Percentiles rank a stretch among this genome's conserved stretches.
phyloP scores from a whole-genome alignment of 2,888 invertebrate genomes.

The Alsophila aescularia region DNA sequence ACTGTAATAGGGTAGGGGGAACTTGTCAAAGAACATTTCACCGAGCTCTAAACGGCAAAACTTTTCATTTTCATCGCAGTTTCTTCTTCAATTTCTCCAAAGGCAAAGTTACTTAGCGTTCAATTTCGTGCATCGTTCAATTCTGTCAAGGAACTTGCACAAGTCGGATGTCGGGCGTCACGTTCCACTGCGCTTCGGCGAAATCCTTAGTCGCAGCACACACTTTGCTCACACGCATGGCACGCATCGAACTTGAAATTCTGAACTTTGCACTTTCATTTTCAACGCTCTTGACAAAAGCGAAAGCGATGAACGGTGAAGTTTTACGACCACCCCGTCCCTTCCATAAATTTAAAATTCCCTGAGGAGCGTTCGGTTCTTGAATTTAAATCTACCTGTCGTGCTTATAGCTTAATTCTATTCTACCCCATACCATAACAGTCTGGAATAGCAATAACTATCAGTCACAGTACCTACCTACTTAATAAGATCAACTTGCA shows the following conservation, averaged over 20 bases:
- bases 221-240: constrained; percentile 44
- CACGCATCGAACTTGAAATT: constrained; percentile 46
- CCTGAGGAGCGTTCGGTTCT: constrained; percentile 23
- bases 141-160: constrained; percentile 60
- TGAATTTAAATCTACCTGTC: constrained; percentile 22
- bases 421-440: constrained; percentile 15
- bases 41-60: not conserved
- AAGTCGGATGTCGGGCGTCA: constrained; percentile 66
- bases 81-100: constrained; percentile 1
- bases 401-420: constrained; percentile 24
- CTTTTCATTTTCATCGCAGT: not conserved
- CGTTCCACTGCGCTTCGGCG: constrained; percentile 66
- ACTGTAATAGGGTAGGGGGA: not conserved
- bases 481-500: constrained; percentile 8
- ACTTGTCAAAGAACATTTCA: not conserved
- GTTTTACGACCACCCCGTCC: constrained; percentile 26
- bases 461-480: not conserved
- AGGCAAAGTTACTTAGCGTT: constrained; percentile 15
- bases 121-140: constrained; percentile 40
- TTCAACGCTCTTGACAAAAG: constrained; percentile 42
- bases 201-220: constrained; percentile 52
- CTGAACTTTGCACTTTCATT: constrained; percentile 59
- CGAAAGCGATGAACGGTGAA: constrained; percentile 27
- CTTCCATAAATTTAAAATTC: constrained; percentile 30
- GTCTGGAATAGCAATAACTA: no score